Conservation (phyloP, 2,888 invertebrate species). For the Protodeltote pygarga region DNA sequence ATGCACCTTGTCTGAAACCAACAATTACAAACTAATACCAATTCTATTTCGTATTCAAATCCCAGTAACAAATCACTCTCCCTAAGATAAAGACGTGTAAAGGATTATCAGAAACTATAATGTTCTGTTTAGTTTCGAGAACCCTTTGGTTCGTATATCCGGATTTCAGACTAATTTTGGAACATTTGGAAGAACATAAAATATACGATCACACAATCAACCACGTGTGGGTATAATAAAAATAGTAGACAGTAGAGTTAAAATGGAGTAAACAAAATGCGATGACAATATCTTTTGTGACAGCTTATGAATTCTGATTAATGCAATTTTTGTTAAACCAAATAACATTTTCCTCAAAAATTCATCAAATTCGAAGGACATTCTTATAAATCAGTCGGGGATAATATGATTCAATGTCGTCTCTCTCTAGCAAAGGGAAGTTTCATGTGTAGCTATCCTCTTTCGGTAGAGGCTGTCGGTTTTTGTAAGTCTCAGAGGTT, state of each 20-base stretch:
- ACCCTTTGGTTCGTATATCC: slow-evolving; percentile 54
- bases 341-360: slow-evolving; percentile 60
- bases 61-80: slow-evolving; percentile 67
- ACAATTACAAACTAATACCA: slow-evolving; percentile 47
- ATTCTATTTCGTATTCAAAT: slow-evolving; percentile 64
- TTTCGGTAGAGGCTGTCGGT: slow-evolving; percentile 71
- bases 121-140: slow-evolving; percentile 66
- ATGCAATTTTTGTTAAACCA: slow-evolving; percentile 52
- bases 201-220: slow-evolving; percentile 31
- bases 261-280: slow-evolving; percentile 16
- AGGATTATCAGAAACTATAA: slow-evolving; percentile 75
- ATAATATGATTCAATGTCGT: slow-evolving; percentile 65
- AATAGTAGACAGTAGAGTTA: slow-evolving; percentile 24
- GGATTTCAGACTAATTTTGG: slow-evolving; percentile 59
- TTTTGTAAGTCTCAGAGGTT: slow-evolving; percentile 83
- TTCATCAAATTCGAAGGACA: slow-evolving; percentile 68
- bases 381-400: slow-evolving; percentile 63
- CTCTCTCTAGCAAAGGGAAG: slow-evolving; percentile 54
- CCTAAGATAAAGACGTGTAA: slow-evolving; percentile 67
- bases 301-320: slow-evolving; percentile 59
- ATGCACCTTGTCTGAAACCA: slow-evolving; percentile 22
- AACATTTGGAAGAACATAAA: slow-evolving; percentile 48
- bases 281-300: slow-evolving; percentile 53
- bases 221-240: slow-evolving; percentile 32
- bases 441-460: slow-evolving; percentile 62